These are phyloP conservation scores for Miopithecus talapoin DNA, from an alignment of 2,797 vertebrate genomes.

Conservation along the genomic window DNA sequence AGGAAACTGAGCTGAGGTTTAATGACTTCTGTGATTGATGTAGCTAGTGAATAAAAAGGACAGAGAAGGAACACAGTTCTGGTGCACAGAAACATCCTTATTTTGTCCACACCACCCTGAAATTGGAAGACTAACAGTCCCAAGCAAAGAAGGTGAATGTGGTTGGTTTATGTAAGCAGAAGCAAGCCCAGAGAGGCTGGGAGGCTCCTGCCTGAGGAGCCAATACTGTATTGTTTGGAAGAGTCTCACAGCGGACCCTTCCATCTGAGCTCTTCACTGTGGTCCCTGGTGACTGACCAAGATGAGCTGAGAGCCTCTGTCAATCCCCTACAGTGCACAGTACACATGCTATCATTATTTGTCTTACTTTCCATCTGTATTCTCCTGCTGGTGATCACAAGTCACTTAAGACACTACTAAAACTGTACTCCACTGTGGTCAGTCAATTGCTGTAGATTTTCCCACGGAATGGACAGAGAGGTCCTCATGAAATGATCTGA, in stretches of 20 bases:
- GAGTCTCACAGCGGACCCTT: fast-evolving
- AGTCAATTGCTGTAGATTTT: neutral
- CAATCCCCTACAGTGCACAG: fast-evolving
- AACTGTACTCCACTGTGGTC: fast-evolving
- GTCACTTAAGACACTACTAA: neutral
- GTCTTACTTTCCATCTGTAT: neutral
- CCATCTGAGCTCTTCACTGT: neutral
- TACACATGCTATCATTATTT: neutral
- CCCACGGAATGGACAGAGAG: too few relatives aligned
- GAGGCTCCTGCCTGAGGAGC: fast-evolving
- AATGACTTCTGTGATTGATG: too few relatives aligned
- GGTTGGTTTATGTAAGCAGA: neutral
- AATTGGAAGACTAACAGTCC: fast-evolving
- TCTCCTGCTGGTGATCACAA: too few relatives aligned
- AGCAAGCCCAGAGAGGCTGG: fast-evolving
- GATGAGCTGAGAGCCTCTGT: fast-evolving
- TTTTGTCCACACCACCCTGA: fast-evolving
- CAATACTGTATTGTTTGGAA: fast-evolving
- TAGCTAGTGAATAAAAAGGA: neutral
- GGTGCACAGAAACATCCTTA: neutral
- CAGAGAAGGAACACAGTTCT: neutral
- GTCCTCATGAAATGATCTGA: neutral
- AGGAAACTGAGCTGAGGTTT: neutral
- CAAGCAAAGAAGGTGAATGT: neutral
- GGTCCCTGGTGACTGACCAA: neutral